Evolutionary conservation across 2,888 invertebrate genomes (phyloP).

Genomic region (Chymomyza fuscimana): DNA sequence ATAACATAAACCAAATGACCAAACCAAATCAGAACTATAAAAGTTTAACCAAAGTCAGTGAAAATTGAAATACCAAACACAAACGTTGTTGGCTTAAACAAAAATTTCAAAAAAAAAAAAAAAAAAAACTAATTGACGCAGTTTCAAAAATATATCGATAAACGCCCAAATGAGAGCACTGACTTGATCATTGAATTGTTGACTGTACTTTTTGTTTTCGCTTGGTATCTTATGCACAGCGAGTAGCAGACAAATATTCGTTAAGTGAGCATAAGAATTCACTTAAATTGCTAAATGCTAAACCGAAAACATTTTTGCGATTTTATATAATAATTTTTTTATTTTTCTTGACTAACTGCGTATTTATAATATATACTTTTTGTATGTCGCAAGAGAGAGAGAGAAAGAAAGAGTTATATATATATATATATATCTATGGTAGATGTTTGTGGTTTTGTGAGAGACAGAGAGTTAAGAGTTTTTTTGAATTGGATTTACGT

Average conservation of each 20-base stretch:
- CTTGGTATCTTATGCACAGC: too few relatives aligned
- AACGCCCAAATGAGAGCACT: neutral
- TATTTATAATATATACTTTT: neutral
- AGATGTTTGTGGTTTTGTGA: neutral
- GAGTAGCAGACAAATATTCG: too few relatives aligned
- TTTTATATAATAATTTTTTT: neutral
- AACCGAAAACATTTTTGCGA: neutral
- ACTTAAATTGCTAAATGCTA: neutral
- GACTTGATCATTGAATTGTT: neutral
- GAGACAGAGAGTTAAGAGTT: conserved; percentile 5
- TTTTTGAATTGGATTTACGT: neutral
- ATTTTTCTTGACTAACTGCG: neutral
- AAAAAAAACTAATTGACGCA: neutral
- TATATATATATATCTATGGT: neutral
- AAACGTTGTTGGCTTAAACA: neutral
- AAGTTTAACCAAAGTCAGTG: neutral
- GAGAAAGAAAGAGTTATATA: conserved; percentile 11
- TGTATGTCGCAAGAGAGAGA: conserved; percentile 3
- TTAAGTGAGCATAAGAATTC: too few relatives aligned
- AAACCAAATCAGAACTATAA: neutral
- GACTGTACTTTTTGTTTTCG: neutral
- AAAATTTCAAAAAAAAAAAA: neutral
- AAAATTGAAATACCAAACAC: neutral
- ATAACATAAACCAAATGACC: neutral
- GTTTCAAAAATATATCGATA: neutral